These are phyloP conservation scores for Trichomalopsis sarcophagae DNA, from an alignment of 1,140 invertebrate species.

Conservation along the genomic window DNA sequence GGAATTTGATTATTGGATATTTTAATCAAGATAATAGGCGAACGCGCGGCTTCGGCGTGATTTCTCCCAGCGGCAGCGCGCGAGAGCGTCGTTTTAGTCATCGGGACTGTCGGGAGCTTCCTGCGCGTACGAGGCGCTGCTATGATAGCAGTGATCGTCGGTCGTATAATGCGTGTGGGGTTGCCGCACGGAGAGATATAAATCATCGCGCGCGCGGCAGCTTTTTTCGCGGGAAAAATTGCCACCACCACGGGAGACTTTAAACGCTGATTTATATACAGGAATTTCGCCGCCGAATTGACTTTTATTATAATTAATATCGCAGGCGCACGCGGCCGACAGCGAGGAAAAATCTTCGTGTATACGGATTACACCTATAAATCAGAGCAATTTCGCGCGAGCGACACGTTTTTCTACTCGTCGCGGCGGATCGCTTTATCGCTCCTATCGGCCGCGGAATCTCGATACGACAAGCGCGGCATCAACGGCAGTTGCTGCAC, in stretches of 20 bases:
- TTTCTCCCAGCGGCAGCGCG: background rate
- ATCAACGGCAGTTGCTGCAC: slow-evolving; percentile 41
- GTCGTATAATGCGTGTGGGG: background rate
- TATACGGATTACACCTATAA: background rate
- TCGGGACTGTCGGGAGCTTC: background rate
- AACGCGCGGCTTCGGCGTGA: background rate
- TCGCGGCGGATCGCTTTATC: background rate
- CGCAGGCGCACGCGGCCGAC: background rate
- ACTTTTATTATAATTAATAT: slow-evolving; percentile 22
- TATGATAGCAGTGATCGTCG: background rate
- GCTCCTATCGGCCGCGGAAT: background rate
- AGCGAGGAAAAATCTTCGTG: background rate
- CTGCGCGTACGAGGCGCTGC: background rate
- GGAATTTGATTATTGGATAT: slow-evolving; percentile 68
- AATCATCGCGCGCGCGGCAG: background rate
- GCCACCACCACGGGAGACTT: background rate
- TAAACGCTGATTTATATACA: background rate
- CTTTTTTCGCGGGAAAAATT: background rate
- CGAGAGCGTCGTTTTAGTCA: background rate
- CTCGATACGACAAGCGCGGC: background rate
- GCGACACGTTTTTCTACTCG: slow-evolving; percentile 4
- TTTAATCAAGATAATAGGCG: slow-evolving; percentile 67
- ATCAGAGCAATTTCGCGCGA: background rate
- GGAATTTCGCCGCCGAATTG: background rate
- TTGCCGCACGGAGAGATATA: background rate